These are phyloP conservation scores for Parthenolecanium corni DNA, from an alignment of 2,888 invertebrate genomes.

Conservation along the genomic window DNA sequence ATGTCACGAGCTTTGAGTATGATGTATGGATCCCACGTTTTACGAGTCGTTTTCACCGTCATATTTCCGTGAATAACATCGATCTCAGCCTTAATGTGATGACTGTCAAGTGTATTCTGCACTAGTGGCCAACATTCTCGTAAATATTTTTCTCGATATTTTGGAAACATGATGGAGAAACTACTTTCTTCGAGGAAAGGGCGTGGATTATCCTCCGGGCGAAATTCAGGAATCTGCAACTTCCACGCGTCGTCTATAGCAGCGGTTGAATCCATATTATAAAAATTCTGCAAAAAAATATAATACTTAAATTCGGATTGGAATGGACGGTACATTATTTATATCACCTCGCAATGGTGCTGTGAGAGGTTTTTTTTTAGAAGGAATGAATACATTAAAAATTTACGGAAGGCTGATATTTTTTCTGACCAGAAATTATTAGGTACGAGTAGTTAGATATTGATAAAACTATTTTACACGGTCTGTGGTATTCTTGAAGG, in stretches of 20 bases:
- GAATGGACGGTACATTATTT: too few species aligned
- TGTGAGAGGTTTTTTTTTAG: too few species aligned
- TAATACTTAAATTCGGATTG: too few species aligned
- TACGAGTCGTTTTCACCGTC: slow-evolving; percentile 84
- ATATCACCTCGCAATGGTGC: too few species aligned
- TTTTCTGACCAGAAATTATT: too few species aligned
- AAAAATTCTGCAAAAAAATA: too few species aligned
- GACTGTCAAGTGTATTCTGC: slow-evolving; percentile 67
- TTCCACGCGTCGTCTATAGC: slow-evolving; percentile 71
- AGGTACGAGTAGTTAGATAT: too few species aligned
- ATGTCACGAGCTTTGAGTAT: slow-evolving; percentile 93
- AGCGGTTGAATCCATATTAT: too few species aligned
- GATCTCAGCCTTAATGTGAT: slow-evolving; percentile 71
- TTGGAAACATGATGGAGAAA: slow-evolving; percentile 93
- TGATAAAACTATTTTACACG: too few species aligned
- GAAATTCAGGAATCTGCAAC: slow-evolving; percentile 76
- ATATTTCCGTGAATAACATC: slow-evolving; percentile 90
- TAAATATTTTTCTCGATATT: slow-evolving; percentile 91
- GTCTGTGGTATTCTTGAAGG: too few species aligned
- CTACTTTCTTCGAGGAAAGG: slow-evolving; percentile 85
- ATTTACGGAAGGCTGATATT: too few species aligned
- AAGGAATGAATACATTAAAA: too few species aligned
- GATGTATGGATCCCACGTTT: slow-evolving; percentile 97
- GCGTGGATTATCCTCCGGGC: slow-evolving; percentile 75
- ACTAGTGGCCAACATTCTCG: slow-evolving; percentile 92